These are phyloP conservation scores for Myotis findleyi DNA, from an alignment of 2,797 vertebrate species.

Conservation along the genomic window DNA sequence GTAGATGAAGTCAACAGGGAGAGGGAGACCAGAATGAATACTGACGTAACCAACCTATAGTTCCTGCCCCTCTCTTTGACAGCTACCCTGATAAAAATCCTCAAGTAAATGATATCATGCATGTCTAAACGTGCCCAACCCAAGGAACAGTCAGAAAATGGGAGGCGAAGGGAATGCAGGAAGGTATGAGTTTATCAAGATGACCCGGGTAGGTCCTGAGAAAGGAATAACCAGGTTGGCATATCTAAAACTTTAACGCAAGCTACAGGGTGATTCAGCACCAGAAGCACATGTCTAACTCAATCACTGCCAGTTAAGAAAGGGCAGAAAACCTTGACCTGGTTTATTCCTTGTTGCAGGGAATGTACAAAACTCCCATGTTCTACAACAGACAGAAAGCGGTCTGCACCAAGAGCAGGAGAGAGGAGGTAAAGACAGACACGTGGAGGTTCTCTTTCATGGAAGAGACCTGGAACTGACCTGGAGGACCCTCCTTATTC, in stretches of 20 bases:
- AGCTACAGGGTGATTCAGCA: neutral
- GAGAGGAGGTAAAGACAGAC: neutral
- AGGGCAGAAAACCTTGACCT: neutral
- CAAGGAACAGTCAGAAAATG: neutral
- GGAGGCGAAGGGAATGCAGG: neutral
- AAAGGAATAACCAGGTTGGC: neutral
- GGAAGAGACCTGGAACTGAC: neutral
- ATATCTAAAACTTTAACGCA: neutral
- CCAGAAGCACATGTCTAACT: neutral
- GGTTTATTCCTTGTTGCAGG: neutral
- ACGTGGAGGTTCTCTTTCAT: neutral
- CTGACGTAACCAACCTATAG: neutral
- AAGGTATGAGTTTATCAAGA: conserved; percentile 31
- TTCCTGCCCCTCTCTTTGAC: neutral
- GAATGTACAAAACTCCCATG: neutral
- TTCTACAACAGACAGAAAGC: neutral
- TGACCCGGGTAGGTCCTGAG: neutral
- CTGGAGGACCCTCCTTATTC: neutral
- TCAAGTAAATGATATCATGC: conserved; percentile 8
- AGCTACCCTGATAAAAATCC: neutral
- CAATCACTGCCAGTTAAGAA: neutral
- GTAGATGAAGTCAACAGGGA: neutral
- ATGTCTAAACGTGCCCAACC: neutral
- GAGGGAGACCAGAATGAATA: neutral
- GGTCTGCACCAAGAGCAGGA: neutral